These are phyloP conservation scores for Cossypha caffra DNA, from an alignment of 2,797 vertebrate genomes.

Conservation along the genomic window DNA sequence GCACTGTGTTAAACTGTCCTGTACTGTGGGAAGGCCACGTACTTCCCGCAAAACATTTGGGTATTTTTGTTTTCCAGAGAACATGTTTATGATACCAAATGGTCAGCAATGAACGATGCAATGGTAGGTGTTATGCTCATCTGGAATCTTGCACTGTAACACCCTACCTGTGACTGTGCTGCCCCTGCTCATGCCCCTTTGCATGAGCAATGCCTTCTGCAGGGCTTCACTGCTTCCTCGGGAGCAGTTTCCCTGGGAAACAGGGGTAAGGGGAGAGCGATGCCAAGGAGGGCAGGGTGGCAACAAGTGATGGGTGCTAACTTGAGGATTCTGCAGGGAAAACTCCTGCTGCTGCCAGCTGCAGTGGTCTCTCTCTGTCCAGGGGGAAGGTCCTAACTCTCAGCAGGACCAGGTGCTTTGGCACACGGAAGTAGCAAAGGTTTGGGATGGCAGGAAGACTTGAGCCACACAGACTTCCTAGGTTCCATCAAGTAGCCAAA, in stretches of 20 bases:
- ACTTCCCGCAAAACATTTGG: background rate
- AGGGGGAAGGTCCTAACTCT: background rate
- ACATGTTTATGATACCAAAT: background rate
- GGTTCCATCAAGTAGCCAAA: background rate
- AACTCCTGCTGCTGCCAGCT: background rate
- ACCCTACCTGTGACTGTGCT: background rate
- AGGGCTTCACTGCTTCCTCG: background rate
- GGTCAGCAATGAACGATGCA: accelerated
- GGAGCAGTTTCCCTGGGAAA: background rate
- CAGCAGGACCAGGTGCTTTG: background rate
- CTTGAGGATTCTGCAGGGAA: background rate
- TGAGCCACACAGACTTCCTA: background rate
- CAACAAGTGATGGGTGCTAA: background rate
- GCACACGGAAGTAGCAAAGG: background rate
- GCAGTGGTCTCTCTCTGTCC: accelerated
- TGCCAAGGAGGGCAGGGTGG: background rate
- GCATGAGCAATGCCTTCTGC: background rate
- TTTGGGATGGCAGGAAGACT: background rate
- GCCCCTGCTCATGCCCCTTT: background rate
- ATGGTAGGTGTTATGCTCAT: background rate
- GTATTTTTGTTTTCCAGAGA: background rate
- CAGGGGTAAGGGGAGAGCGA: background rate
- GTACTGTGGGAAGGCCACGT: accelerated
- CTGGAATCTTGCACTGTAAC: background rate
- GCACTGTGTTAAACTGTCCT: background rate